Evolutionary conservation across 2,888 invertebrate genomes (phyloP), one percentile per base, ranked within the genome.

Genomic region (Bombyx huttoni): DNA sequence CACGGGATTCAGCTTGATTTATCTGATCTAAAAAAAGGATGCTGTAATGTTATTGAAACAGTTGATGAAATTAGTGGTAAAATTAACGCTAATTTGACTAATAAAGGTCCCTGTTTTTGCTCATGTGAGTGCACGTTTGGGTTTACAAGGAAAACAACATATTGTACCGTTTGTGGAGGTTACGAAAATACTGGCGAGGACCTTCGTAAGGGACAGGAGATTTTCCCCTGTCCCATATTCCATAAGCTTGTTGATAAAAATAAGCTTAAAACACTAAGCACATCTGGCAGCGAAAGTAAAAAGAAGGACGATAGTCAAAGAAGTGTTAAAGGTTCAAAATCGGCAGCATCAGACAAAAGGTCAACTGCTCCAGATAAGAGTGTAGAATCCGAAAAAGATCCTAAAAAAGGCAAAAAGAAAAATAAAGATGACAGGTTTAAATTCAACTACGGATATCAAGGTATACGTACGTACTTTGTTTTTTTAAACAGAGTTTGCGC

Each of bases 381-480:
- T 58, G 58, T 58, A 65, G 78, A 78, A 71, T 71, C 74, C 71
- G 76, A 75, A 63, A 81, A 72, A 68, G 73, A 74, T 45, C 34
- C 52, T 57, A 80, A 75, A 72, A 78, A 77, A 58, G 58, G 66
- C 48, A 78, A 73, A 68, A 74, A 72, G 63, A 73, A 66, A 62
- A 76, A 62, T 60, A 75, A 65, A 52, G 75, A 84, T 52, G 73
- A 77, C 46, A 76, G 75, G 68, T 85, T 87, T 61, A 80, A 83
- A 70, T 87, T 83, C 59, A 83, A 86, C 54, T 85, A 85, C 58
- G 88, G 85, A 56, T 87, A 82, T 66, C 73, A 78, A 82, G 87
- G 87, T 82, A 86, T 84, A 76, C 81, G 85, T 85, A 86, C 64
- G 86, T 87, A 84, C 73, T 70, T 58, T 45, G 9, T 49, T 46